Percentiles rank a stretch among this genome's conserved stretches.
Conservation (phyloP, 2,113 vertebrate genomes). For the Eidolon helvum region DNA sequence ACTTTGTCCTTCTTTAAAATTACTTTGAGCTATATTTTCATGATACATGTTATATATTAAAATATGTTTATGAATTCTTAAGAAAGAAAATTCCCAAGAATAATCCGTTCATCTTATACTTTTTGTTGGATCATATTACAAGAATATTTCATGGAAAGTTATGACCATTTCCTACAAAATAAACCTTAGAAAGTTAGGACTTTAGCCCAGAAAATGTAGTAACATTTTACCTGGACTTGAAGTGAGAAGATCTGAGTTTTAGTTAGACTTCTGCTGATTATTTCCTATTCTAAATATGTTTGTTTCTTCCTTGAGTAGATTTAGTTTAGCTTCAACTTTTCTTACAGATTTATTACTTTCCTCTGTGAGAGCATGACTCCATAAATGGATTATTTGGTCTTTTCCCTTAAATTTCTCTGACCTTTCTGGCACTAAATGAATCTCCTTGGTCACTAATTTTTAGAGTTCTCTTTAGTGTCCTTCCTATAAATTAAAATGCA, state of each 20-base stretch:
- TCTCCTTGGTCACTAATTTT: background rate
- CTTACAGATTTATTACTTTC: background rate
- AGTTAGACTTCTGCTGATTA: background rate
- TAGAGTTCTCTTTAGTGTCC: background rate
- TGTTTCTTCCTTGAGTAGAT: background rate
- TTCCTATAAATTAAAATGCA: constrained; percentile 8
- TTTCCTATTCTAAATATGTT: background rate
- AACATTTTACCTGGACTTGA: background rate
- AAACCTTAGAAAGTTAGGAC: background rate
- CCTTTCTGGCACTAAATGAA: background rate
- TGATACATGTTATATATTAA: background rate
- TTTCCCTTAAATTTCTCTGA: constrained; percentile 4
- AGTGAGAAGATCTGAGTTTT: background rate
- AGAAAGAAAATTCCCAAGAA: background rate
- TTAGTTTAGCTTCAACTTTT: background rate
- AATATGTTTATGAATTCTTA: background rate
- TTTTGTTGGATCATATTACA: background rate
- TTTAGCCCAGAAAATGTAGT: background rate
- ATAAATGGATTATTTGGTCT: background rate
- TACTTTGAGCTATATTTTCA: background rate
- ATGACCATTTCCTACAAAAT: background rate
- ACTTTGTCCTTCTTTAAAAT: background rate
- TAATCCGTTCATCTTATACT: background rate
- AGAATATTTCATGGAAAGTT: background rate
- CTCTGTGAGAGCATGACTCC: background rate